A percentile compares a stretch with the other conserved stretches of the same genome.
These are phyloP conservation scores for Saguinus midas DNA, from an alignment of 2,113 vertebrate genomes.

Conservation along the genomic window DNA sequence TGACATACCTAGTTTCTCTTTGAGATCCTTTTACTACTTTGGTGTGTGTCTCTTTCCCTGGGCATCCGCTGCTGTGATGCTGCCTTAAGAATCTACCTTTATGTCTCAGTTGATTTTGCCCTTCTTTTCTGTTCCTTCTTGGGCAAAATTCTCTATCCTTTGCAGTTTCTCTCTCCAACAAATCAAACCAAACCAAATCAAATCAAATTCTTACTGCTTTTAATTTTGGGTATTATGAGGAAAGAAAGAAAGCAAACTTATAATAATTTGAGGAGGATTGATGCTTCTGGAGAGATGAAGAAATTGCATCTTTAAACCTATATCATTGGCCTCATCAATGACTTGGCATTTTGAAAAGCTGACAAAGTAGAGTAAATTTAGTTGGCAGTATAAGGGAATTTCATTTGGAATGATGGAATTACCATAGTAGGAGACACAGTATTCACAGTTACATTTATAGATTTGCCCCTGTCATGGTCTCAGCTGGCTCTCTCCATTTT, in stretches of 20 bases:
- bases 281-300: not conserved
- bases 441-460: not conserved
- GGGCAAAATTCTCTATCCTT: not conserved
- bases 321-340: not conserved
- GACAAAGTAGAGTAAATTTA: not conserved
- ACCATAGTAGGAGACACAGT: not conserved
- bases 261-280: not conserved
- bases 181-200: not conserved
- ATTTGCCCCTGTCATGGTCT: not conserved
- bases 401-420: not conserved
- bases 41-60: not conserved
- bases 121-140: not conserved
- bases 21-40: not conserved
- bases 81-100: not conserved
- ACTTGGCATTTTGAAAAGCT: not conserved
- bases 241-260: not conserved
- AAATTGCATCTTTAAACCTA: not conserved
- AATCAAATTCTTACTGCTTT: not conserved
- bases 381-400: not conserved
- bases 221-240: not conserved
- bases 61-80: too few relatives aligned
- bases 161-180: not conserved
- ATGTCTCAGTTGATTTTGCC: not conserved
- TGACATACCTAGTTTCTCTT: not conserved
- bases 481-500: not conserved